phyloP scores from a whole-genome alignment of 1,140 invertebrate species.

The Neotoxoptera formosana region DNA sequence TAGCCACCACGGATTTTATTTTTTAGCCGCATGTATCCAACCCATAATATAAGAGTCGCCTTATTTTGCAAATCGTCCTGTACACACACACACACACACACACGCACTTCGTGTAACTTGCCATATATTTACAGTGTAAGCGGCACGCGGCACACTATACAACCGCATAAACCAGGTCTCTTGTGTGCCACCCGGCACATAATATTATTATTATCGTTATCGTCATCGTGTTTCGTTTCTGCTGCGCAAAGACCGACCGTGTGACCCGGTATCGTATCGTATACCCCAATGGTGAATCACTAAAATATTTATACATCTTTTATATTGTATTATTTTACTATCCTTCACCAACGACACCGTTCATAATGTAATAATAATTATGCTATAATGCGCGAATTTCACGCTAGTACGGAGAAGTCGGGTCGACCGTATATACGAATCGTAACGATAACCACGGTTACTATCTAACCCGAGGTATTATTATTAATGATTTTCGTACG shows the following conservation, averaged over 20 bases:
- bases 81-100: too few species aligned
- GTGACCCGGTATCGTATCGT: background rate
- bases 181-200: background rate
- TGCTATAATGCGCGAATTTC: background rate
- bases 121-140: constrained; percentile 1
- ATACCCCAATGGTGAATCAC: background rate
- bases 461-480: background rate
- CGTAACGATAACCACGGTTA: background rate
- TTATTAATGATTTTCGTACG: background rate
- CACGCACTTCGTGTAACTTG: background rate
- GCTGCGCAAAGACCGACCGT: background rate
- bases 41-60: too few species aligned
- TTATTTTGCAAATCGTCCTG: too few species aligned
- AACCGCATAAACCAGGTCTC: background rate
- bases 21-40: too few species aligned
- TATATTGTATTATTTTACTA: background rate
- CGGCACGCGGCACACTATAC: background rate
- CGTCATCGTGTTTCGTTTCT: background rate
- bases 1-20: too few species aligned
- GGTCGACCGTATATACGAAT: background rate
- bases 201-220: background rate
- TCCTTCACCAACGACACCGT: background rate
- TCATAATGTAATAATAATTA: background rate
- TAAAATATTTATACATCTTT: background rate
- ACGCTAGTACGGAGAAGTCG: background rate